Conservation (phyloP, 2,797 vertebrate genomes). For the Kryptopterus vitreolus region DNA sequence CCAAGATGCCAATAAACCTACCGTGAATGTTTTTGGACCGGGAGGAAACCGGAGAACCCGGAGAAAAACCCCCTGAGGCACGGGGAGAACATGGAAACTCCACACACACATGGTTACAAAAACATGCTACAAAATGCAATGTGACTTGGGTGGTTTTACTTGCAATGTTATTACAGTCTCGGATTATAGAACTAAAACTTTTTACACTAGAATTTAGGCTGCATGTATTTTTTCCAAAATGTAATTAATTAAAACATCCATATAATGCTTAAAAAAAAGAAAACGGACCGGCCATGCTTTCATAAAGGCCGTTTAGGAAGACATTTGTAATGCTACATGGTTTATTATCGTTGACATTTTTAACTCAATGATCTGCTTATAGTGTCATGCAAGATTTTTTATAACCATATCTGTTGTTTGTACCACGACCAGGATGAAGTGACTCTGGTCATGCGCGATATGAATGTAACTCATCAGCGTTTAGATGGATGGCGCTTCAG, state of each 20-base stretch:
- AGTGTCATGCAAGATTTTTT: not conserved
- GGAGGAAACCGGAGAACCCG: no score
- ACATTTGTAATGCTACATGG: not conserved
- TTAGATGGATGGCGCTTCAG: slow-evolving; percentile 24
- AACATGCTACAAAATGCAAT: no score
- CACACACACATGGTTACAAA: no score
- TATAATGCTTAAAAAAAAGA: not conserved
- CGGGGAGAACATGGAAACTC: no score
- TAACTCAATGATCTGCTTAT: not conserved
- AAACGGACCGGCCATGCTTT: not conserved
- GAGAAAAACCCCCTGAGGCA: no score
- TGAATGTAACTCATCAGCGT: slow-evolving; percentile 62
- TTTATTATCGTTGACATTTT: not conserved
- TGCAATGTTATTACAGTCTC: not conserved
- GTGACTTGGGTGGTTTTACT: no score
- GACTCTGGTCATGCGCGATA: slow-evolving; percentile 65
- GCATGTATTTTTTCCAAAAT: not conserved
- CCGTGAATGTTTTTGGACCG: no score
- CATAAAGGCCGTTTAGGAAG: not conserved
- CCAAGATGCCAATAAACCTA: no score
- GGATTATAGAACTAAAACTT: not conserved
- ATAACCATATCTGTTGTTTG: not conserved
- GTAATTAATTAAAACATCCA: not conserved
- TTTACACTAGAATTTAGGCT: not conserved
- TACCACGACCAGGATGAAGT: slow-evolving; percentile 57